Evolutionary conservation across 2,113 vertebrate genomes (phyloP).

Genomic region (Clarias gariepinus): DNA sequence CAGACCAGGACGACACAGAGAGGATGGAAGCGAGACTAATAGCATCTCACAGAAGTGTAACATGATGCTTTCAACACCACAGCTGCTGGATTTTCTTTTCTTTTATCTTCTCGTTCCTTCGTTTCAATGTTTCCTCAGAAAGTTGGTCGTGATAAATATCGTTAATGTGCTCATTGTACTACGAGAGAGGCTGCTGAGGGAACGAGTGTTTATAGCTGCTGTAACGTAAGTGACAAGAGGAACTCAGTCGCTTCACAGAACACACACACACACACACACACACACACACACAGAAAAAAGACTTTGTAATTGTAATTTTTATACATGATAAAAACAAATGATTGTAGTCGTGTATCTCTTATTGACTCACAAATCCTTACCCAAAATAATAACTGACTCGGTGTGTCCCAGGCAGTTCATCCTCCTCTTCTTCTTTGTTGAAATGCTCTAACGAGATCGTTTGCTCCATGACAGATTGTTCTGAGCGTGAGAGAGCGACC

Average conservation of each 20-base stretch:
- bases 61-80: neutral
- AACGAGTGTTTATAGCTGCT: neutral
- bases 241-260: neutral
- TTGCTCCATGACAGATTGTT: slow-evolving; percentile 1
- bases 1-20: neutral
- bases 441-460: neutral
- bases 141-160: neutral
- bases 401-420: neutral
- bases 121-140: neutral
- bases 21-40: neutral
- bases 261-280: too few relatives aligned
- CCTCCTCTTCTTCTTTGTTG: neutral
- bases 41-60: neutral
- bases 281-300: too few relatives aligned
- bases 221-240: neutral
- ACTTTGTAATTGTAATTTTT: too few relatives aligned
- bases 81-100: too few relatives aligned
- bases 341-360: neutral
- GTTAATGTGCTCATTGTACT: too few relatives aligned
- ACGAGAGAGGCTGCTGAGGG: neutral
- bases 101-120: too few relatives aligned
- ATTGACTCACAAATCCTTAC: neutral
- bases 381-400: too few relatives aligned
- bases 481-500: neutral
- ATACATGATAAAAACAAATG: too few relatives aligned